Evolutionary conservation across 2,888 invertebrate genomes (phyloP), one percentile per base, ranked within the genome.

Genomic region (Philhelius pedissequus): DNA sequence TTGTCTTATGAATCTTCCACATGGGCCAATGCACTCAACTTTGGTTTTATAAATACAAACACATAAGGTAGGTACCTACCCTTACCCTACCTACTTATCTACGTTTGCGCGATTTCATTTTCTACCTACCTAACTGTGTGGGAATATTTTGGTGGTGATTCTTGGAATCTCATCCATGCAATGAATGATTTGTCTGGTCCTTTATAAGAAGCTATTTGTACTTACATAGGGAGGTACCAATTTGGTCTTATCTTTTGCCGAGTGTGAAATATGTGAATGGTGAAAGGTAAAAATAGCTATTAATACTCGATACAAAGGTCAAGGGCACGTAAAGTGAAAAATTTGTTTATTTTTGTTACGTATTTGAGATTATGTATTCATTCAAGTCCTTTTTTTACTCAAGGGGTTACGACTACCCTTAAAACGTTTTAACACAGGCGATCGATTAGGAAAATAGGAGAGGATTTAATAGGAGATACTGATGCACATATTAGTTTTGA

Each of bases 81-180:
- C 13, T 11, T 15, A 22, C n/a, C n/a, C n/a, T 58, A 11, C 30
- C 18, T 43, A 13, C n/a, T 6, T 45, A 18, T 48, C 25, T 45
- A 35, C 25, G 30, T 38, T 32, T 45, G 25, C n/a, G n/a, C n/a
- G n/a, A n/a, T n/a, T n/a, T n/a, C n/a, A n/a, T n/a, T n/a, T n/a
- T n/a, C n/a, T n/a, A n/a, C n/a, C n/a, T n/a, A n/a, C n/a, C n/a
- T 62, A 8, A 18, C 40, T 83, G 70, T 81, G 82, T 83, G 82
- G 82, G 82, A 83, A 83, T 56, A 78, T 83, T 83, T 78, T 73
- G 15, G 45, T 64, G 77, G n/a, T 69, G 82, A 77, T 83, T 83
- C 82, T 69, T 74, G 82, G 82, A 83, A 83, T 73, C 56, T 45
- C 62, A 45, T 78, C 38, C 4, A 15, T 64, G 66, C 62, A 48